phyloP scores from a whole-genome alignment of 2,113 vertebrate genomes.

The Hoplias malabaricus region DNA sequence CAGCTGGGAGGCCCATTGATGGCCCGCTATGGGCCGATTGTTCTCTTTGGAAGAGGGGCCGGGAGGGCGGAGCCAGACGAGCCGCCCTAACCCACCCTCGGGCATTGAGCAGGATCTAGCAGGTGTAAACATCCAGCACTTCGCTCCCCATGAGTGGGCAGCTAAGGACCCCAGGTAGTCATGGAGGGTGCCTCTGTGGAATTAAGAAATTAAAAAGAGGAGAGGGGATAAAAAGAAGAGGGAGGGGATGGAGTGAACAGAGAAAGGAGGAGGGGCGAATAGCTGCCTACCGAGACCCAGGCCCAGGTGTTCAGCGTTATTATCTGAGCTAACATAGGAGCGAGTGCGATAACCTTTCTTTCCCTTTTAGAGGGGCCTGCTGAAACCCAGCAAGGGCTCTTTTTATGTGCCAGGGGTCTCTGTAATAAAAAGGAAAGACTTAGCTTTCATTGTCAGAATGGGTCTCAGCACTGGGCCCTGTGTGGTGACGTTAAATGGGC shows the following conservation, averaged over 20 bases:
- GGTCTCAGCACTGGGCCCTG: background rate
- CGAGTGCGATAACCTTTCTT: conserved; percentile 63
- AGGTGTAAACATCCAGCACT: conserved; percentile 76
- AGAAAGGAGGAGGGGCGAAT: conserved; percentile 1
- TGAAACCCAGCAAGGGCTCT: conserved; percentile 16
- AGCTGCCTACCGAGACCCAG: conserved; percentile 28
- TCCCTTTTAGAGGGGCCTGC: conserved; percentile 56
- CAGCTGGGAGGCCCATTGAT: conserved; percentile 67
- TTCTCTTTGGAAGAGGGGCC: conserved; percentile 72
- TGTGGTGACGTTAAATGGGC: conserved; percentile 1
- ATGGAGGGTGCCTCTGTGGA: conserved; percentile 59
- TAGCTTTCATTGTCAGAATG: conserved; percentile 20
- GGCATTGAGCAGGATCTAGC: conserved; percentile 72
- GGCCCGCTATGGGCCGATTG: conserved; percentile 69
- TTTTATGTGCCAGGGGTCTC: conserved; percentile 25
- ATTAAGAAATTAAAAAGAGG: conserved; percentile 65
- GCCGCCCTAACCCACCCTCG: conserved; percentile 72
- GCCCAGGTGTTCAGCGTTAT: conserved; percentile 63
- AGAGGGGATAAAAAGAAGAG: background rate
- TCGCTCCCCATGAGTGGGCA: conserved; percentile 64
- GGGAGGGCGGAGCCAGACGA: conserved; percentile 71
- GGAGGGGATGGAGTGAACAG: conserved; percentile 10
- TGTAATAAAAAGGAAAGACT: conserved; percentile 30
- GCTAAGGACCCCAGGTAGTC: conserved; percentile 63
- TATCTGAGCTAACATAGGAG: conserved; percentile 52